Evolutionary conservation across 2,113 vertebrate species (phyloP).

Genomic region (Microcebus ravelobensis): DNA sequence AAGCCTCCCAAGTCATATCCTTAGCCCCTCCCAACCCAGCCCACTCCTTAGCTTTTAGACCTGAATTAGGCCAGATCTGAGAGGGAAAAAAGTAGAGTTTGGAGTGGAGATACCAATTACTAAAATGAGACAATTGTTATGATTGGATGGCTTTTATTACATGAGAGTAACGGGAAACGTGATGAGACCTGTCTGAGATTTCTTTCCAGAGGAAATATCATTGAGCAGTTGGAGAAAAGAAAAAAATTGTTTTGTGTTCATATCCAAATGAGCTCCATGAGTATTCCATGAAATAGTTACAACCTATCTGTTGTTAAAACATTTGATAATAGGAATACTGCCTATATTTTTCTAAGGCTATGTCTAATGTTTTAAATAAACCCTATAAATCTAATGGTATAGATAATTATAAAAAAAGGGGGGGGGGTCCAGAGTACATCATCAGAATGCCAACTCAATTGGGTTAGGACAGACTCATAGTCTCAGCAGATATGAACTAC

Average conservation of each 20-base stretch:
- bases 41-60: background rate
- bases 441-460: background rate
- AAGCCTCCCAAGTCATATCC: background rate
- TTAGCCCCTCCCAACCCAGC: background rate
- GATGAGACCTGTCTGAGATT: background rate
- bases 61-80: background rate
- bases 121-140: constrained; percentile 30
- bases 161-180: constrained; percentile 13
- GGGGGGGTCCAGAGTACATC: background rate
- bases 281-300: background rate
- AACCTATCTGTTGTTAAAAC: constrained; percentile 3
- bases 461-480: background rate
- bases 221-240: background rate
- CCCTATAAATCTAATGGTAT: background rate
- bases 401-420: background rate
- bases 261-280: background rate
- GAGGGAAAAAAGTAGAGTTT: background rate
- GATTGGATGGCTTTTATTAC: background rate
- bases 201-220: background rate
- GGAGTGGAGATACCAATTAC: background rate
- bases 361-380: background rate
- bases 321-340: background rate
- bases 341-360: constrained; percentile 2
- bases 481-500: background rate
- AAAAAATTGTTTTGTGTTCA: background rate